A percentile compares a stretch with the other conserved stretches of the same genome.
These are phyloP conservation scores for Neria commutata DNA, from an alignment of 2,888 invertebrate species.

Conservation along the genomic window DNA sequence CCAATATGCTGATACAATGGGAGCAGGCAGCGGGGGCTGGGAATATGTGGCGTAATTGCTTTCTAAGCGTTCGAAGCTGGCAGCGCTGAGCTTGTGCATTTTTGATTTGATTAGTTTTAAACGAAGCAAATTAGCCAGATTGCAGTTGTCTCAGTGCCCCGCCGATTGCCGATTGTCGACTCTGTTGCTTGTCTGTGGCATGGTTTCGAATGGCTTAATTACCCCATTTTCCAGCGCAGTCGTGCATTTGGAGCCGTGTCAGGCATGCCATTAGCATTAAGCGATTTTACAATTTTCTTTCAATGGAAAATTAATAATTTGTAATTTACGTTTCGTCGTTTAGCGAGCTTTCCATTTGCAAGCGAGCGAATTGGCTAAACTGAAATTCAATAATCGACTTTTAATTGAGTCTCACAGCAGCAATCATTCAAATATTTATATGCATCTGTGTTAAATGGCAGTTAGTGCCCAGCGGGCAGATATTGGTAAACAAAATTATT, in stretches of 20 bases:
- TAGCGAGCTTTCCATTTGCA: background rate
- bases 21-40: background rate
- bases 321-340: constrained; percentile 3
- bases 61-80: constrained; percentile 21
- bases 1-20: too few species aligned
- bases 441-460: background rate
- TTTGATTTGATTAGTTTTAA: constrained; percentile 52
- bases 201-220: background rate
- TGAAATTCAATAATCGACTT: constrained; percentile 14
- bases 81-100: constrained; percentile 34
- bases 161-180: background rate
- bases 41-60: constrained; percentile 3
- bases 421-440: background rate
- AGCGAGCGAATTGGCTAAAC: background rate
- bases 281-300: constrained; percentile 8
- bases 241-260: background rate
- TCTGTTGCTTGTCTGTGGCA: background rate
- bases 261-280: constrained; percentile 1
- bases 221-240: too few species aligned
- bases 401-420: constrained; percentile 5
- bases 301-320: background rate
- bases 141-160: background rate
- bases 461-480: too few species aligned
- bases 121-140: constrained; percentile 39
- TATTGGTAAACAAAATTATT: too few species aligned